Evolutionary conservation across 2,113 vertebrate species (phyloP).

Genomic region (Rhinogobius similis): DNA sequence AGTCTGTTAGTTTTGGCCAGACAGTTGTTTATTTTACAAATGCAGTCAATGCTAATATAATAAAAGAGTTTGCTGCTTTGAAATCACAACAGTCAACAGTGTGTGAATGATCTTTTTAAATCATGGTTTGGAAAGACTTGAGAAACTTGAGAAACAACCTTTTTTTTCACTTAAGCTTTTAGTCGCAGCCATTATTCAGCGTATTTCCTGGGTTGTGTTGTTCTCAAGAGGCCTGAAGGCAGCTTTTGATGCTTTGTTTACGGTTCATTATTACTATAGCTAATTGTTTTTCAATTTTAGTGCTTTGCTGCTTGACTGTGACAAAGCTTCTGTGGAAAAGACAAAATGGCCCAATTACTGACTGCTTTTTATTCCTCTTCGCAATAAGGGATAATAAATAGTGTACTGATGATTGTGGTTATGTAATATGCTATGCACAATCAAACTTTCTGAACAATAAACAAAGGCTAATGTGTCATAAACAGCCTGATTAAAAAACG

Average conservation of each 20-base stretch:
- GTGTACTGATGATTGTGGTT: no score
- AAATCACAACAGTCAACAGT: slow-evolving; percentile 7
- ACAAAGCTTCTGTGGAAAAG: slow-evolving; percentile 13
- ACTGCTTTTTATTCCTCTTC: slow-evolving; percentile 23
- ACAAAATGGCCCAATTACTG: slow-evolving; percentile 23
- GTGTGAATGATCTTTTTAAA: slow-evolving; percentile 21
- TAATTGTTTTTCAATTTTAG: slow-evolving; percentile 29
- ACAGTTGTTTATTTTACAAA: slow-evolving; percentile 21
- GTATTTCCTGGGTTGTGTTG: not conserved
- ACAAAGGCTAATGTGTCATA: not conserved
- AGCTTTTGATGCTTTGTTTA: not conserved
- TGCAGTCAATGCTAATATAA: slow-evolving; percentile 26
- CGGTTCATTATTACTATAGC: slow-evolving; percentile 16
- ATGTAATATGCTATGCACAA: no score
- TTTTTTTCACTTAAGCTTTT: slow-evolving; percentile 15
- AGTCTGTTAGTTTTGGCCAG: slow-evolving; percentile 9
- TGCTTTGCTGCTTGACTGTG: slow-evolving; percentile 7
- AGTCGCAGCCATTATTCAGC: slow-evolving; percentile 17
- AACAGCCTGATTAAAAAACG: not conserved
- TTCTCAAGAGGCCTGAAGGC: slow-evolving; percentile 26
- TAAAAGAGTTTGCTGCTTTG: slow-evolving; percentile 7
- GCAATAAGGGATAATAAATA: no score
- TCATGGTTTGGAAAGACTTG: slow-evolving; percentile 17
- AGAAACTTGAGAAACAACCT: not conserved
- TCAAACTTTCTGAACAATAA: no score